A percentile compares a stretch with the other conserved stretches of the same genome.
These are phyloP conservation scores for Misgurnus anguillicaudatus DNA, from an alignment of 2,113 vertebrate genomes.

Conservation along the genomic window DNA sequence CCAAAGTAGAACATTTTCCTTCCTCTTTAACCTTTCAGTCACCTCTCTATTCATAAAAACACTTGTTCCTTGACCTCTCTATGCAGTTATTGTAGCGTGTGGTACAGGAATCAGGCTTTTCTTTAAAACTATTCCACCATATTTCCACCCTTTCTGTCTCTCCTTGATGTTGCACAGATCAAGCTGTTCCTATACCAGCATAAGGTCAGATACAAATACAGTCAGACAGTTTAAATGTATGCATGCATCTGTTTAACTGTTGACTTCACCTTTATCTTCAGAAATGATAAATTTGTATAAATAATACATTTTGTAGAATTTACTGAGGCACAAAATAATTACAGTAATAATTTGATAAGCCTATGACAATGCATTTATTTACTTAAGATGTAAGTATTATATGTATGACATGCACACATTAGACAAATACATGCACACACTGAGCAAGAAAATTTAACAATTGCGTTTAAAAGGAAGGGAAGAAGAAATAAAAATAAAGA, in stretches of 20 bases:
- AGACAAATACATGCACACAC: slow-evolving; percentile 21
- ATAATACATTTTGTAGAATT: neutral
- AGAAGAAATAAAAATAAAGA: slow-evolving; percentile 71
- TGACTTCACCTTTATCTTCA: neutral
- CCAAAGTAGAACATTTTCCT: too few species aligned
- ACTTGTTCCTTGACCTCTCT: slow-evolving; percentile 5
- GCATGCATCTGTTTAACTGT: neutral
- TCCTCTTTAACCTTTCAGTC: slow-evolving; percentile 29
- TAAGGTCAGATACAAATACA: neutral
- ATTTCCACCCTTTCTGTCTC: slow-evolving; percentile 22
- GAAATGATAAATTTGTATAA: neutral
- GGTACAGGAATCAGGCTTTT: slow-evolving; percentile 42
- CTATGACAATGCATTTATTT: neutral
- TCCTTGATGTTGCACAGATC: neutral
- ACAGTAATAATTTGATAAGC: too few species aligned
- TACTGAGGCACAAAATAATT: neutral
- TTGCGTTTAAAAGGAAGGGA: slow-evolving; percentile 56
- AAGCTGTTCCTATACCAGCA: neutral
- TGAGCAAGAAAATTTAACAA: slow-evolving; percentile 54
- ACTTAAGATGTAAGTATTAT: neutral
- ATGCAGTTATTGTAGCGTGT: slow-evolving; percentile 44
- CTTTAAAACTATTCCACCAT: slow-evolving; percentile 32
- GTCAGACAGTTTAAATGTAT: neutral
- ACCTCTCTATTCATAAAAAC: slow-evolving; percentile 30
- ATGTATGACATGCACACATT: slow-evolving; percentile 41